Base-by-base conservation (phyloP, 2,888 invertebrate genomes). In the Brachypalpus laphriformis region DNA sequence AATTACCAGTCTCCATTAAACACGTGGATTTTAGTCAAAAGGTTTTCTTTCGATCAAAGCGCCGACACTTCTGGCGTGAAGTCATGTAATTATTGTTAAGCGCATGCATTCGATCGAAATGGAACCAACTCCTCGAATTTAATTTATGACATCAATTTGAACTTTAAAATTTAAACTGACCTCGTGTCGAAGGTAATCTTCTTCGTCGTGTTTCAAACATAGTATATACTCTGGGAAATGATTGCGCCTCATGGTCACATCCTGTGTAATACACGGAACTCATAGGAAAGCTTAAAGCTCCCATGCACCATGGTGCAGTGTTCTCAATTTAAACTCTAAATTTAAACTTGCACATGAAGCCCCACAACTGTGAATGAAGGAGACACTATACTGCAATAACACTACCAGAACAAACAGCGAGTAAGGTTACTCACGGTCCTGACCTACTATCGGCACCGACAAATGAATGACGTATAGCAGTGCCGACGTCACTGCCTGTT, bases 351-450 rank as follows among this genome's bases (percentile, higher is more conserved):
- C 66, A 72, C 72, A 47, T 45, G 47, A 49, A 57, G 34, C 51
- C 20, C 47, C 25, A 25, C 25, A 25, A 14, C 66, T 65, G 54
- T 77, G 66, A 57, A 63, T 76, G 76, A 59, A 76, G 57, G 65
- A 28, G n/a, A 63, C 34, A 49, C 54, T 47, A 61, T 28, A 54
- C 22, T 25, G 59, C 56, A 75, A 54, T 11, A 45, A 49, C 66
- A 31, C 8, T 20, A n/a, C 8, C 16, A 4, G 28, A 54, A n/a
- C 40, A 47, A 65, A 40, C 25, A 16, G 14, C 45, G 9, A 76
- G 66, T 83, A 78, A 83, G 83, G 83, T 83, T 83, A 83, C 83
- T 78, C 45, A 70, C 56, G 83, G 78, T 83, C 83, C 74, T 83
- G 83, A 83, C 78, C 83, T 40, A 83, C 74, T 80, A 80, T 75